Evolutionary conservation across 2,888 invertebrate genomes (phyloP), one percentile per base, ranked within the genome.

Genomic region (Oscheius myriophilus): DNA sequence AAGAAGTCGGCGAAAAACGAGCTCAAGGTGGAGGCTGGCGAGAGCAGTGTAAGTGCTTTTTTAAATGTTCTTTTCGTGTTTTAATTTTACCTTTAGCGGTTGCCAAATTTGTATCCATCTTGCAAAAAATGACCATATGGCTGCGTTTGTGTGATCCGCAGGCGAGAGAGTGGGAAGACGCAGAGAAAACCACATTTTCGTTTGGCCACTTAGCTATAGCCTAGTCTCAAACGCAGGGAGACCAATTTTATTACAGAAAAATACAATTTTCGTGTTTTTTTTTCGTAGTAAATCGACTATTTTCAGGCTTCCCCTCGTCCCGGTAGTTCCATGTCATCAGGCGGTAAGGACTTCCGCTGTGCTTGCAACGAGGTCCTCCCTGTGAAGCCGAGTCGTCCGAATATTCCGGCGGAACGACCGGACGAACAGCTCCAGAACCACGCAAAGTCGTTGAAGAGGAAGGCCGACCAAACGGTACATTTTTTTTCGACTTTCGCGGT

Each of bases 281-380:
- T n/a, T n/a, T n/a, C n/a, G n/a, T n/a, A n/a, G 58, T 41, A 2
- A 41, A 58, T 39, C 6, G 25, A 21, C 2, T n/a, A 21, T 16
- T 23, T 65, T 23, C 41, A 61, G 66, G 26, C 41, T 46, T 66
- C 66, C 16, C 66, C 66, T 9, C 33, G 55, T 6, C 33, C 52
- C 18, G 51, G 62, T 3, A 42, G 42, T n/a, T 43, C 45, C 7
- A 43, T 11, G 11, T 21, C n/a, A n/a, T n/a, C 53, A 3, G 26
- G 26, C 25, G 33, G 42, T 2, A 51, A 41, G 42, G 67, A 67
- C 7, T 67, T 67, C 43, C 67, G 59, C 21, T 67, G 67, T 53
- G 67, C 67, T 12, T 39, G 61, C 23, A 67, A 67, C 25, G 67
- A 67, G 52, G 61, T 59, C 39, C n/a, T 61, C 41, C 67, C 67